phyloP scores from a whole-genome alignment of 2,888 invertebrate genomes.

The Emmelina monodactyla region DNA sequence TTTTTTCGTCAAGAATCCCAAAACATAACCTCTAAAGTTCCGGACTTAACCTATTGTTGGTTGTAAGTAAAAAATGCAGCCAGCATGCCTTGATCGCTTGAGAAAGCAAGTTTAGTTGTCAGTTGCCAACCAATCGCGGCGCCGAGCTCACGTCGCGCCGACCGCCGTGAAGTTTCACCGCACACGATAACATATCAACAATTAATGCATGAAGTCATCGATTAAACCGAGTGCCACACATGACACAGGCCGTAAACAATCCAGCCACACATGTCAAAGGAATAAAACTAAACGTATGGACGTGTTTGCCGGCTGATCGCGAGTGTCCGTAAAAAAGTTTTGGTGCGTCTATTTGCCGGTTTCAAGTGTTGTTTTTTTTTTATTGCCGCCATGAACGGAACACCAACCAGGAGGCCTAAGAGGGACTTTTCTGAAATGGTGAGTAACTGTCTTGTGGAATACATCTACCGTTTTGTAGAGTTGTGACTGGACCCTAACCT shows the following conservation, averaged over 20 bases:
- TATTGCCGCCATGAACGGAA: constrained; percentile 52
- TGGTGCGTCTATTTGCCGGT: constrained; percentile 32
- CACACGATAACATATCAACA: constrained; percentile 56
- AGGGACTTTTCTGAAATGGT: constrained; percentile 59
- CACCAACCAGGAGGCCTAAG: constrained; percentile 53
- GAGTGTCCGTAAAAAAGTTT: constrained; percentile 58
- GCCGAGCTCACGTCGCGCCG: constrained; percentile 30
- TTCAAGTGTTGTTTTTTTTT: constrained; percentile 39
- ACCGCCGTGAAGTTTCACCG: constrained; percentile 19
- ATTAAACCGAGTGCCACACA: constrained; percentile 36
- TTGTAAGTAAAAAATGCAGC: constrained; percentile 45
- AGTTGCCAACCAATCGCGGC: constrained; percentile 34
- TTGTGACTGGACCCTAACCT: background rate
- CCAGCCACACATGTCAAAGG: constrained; percentile 22
- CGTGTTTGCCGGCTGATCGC: constrained; percentile 42
- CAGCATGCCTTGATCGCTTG: background rate
- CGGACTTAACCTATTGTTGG: constrained; percentile 34
- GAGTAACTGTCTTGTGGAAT: constrained; percentile 23
- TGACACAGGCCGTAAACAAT: constrained; percentile 19
- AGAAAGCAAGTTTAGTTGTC: background rate
- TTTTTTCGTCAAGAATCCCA: constrained; percentile 17
- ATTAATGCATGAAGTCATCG: constrained; percentile 61
- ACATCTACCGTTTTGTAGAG: background rate
- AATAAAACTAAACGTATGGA: constrained; percentile 15
- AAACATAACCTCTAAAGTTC: constrained; percentile 57